Evolutionary conservation across 1,140 invertebrate species (phyloP).

Genomic region (Harpegnathos saltator): DNA sequence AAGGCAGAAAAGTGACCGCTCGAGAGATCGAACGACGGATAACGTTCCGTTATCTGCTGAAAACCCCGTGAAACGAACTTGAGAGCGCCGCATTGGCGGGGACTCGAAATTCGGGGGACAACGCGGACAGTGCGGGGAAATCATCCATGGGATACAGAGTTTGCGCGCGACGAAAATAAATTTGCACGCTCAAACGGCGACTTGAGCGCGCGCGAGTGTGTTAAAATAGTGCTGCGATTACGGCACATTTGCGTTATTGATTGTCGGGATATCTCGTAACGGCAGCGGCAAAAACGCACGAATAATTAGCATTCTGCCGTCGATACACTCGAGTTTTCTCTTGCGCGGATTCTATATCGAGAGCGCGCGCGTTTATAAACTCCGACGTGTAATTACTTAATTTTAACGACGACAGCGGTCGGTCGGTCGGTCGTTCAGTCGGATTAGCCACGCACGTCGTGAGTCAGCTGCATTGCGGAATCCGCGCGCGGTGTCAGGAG

Average conservation of each 20-base stretch:
- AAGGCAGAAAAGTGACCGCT: too few species aligned
- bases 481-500: conserved; percentile 21
- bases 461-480: conserved; percentile 38
- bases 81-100: too few species aligned
- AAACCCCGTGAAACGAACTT: too few species aligned
- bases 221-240: conserved; percentile 15
- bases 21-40: too few species aligned
- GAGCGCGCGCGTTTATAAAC: neutral
- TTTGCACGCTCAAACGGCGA: too few species aligned
- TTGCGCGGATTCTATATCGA: neutral
- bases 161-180: neutral
- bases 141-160: neutral
- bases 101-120: neutral
- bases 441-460: conserved; percentile 13
- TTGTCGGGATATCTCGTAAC: neutral
- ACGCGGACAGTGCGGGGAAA: too few species aligned
- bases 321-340: neutral
- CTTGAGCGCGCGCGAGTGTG: too few species aligned
- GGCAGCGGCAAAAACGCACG: conserved; percentile 2
- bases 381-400: conserved; percentile 38
- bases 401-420: conserved; percentile 46
- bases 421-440: conserved; percentile 2
- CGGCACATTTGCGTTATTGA: conserved; percentile 19
- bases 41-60: too few species aligned
- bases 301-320: conserved; percentile 5